These are phyloP conservation scores for Bicyclus anynana DNA, from an alignment of 1,140 invertebrate species.

Conservation along the genomic window DNA sequence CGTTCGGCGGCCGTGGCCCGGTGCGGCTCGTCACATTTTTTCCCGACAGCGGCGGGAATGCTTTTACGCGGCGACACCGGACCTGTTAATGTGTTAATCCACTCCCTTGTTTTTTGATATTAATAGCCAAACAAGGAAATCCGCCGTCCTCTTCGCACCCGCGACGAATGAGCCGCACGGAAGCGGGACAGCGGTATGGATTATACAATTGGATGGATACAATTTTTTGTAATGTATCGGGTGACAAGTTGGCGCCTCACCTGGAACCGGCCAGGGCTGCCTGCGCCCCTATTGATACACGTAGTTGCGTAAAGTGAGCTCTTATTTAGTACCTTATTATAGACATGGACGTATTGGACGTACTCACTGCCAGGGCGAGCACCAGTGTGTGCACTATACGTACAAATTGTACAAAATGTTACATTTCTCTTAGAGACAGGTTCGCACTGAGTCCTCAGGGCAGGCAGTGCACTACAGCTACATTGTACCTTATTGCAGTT, in stretches of 20 bases:
- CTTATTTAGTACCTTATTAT: no score
- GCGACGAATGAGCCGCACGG: background rate
- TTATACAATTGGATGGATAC: slow-evolving; percentile 11
- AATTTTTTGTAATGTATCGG: slow-evolving; percentile 1
- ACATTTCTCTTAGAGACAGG: no score
- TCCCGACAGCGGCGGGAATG: slow-evolving; percentile 58
- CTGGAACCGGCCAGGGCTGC: background rate
- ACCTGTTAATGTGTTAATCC: slow-evolving; percentile 72
- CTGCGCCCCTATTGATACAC: no score
- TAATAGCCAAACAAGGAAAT: slow-evolving; percentile 59
- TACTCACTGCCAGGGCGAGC: no score
- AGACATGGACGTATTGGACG: no score
- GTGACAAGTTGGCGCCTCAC: background rate
- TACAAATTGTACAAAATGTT: no score
- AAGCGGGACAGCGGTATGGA: slow-evolving; percentile 17
- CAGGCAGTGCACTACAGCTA: no score
- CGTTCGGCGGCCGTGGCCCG: background rate
- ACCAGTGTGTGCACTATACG: no score
- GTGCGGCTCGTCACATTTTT: slow-evolving; percentile 49
- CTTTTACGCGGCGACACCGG: slow-evolving; percentile 60
- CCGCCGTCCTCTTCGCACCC: slow-evolving; percentile 29
- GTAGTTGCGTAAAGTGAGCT: no score
- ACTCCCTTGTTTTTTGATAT: slow-evolving; percentile 63
- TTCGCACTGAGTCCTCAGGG: no score
- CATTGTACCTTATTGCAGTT: no score